Conservation (phyloP, 2,888 invertebrate species). For the Caenorhabditis afra region DNA sequence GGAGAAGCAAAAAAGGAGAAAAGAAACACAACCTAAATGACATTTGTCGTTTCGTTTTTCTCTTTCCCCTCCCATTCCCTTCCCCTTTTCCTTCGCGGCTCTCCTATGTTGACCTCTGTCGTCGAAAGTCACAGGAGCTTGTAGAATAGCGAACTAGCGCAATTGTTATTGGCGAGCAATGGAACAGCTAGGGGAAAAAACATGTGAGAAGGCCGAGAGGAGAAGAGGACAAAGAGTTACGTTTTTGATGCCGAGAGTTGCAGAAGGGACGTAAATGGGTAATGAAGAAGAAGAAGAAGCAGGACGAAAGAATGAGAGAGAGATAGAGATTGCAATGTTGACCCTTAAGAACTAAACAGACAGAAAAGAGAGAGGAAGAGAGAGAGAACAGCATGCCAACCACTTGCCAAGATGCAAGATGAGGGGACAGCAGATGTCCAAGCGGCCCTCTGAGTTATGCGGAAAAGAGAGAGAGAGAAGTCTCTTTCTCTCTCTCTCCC, state of each 20-base stretch:
- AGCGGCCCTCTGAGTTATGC: constrained; percentile 5
- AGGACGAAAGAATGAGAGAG: constrained; percentile 34
- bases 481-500: too few species aligned
- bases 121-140: background rate
- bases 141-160: background rate
- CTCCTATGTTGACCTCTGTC: background rate
- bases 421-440: background rate
- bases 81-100: background rate
- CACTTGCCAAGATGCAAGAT: constrained; percentile 1
- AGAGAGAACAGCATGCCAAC: constrained; percentile 40
- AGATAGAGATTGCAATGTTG: constrained; percentile 44
- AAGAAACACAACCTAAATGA: constrained; percentile 27
- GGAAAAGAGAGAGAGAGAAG: constrained; percentile 10
- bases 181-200: background rate
- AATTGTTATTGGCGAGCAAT: constrained; percentile 1
- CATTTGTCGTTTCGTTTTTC: constrained; percentile 14
- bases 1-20: background rate
- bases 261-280: background rate
- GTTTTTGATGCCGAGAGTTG: too few species aligned
- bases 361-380: constrained; percentile 43
- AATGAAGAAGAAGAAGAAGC: constrained; percentile 12
- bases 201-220: background rate
- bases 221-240: too few species aligned
- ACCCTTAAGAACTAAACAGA: constrained; percentile 53
- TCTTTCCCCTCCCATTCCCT: background rate